These are phyloP conservation scores for Tapirus terrestris DNA, from an alignment of 2,113 vertebrate species.

Conservation along the genomic window DNA sequence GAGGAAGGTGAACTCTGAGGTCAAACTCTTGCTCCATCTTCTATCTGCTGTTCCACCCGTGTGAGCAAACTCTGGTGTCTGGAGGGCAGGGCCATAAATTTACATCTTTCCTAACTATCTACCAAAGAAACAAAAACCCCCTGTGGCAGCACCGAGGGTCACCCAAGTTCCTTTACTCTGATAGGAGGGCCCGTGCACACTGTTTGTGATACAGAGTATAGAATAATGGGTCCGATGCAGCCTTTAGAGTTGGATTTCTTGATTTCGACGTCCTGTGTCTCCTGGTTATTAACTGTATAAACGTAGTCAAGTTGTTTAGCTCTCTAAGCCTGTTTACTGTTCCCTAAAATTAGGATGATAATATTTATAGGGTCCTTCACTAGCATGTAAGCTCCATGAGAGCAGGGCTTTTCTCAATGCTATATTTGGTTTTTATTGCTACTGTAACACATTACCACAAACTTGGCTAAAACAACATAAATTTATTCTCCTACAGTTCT, in stretches of 20 bases:
- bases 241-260: background rate
- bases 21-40: too few relatives aligned
- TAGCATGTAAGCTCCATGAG: fast-evolving
- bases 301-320: background rate
- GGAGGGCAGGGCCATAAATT: too few relatives aligned
- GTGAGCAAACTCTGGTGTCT: background rate
- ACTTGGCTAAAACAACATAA: background rate
- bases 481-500: background rate
- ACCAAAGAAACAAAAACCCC: background rate
- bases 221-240: fast-evolving
- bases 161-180: too few relatives aligned
- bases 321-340: background rate
- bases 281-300: background rate
- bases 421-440: background rate
- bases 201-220: fast-evolving
- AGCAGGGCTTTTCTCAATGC: background rate
- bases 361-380: background rate
- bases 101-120: background rate
- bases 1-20: background rate
- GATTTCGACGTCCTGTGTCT: background rate
- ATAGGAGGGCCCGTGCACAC: fast-evolving
- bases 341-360: background rate
- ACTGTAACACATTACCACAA: background rate
- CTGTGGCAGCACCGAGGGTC: background rate
- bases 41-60: fast-evolving